A percentile compares a stretch with the other conserved stretches of the same genome.
These are phyloP conservation scores for Epinotia ramella DNA, from an alignment of 2,888 invertebrate species.

Conservation along the genomic window DNA sequence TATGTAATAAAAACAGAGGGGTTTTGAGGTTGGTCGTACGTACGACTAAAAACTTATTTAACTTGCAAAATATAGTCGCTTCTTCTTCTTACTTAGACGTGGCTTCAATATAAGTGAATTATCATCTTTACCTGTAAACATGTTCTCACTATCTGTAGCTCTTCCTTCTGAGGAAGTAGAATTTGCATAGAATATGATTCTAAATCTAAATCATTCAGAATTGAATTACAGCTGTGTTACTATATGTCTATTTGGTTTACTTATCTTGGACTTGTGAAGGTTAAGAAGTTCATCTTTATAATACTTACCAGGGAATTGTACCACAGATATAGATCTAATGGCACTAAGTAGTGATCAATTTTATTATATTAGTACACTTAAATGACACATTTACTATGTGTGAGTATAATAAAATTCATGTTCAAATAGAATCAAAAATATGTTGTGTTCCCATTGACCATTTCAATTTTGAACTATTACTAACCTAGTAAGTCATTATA, in stretches of 20 bases:
- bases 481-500: background rate
- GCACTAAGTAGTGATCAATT: background rate
- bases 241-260: background rate
- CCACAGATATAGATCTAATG: background rate
- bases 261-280: background rate
- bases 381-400: too few relatives aligned
- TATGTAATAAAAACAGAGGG: slow-evolving; percentile 14
- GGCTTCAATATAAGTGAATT: background rate
- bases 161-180: background rate
- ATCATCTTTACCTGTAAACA: background rate
- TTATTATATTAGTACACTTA: background rate
- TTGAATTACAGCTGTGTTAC: background rate
- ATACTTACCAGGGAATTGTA: background rate
- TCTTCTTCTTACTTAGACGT: background rate
- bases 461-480: background rate
- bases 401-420: too few relatives aligned
- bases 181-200: background rate
- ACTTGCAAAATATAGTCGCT: background rate
- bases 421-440: background rate
- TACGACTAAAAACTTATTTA: slow-evolving; percentile 1
- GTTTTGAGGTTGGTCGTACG: slow-evolving; percentile 37
- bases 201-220: background rate
- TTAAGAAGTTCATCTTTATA: background rate
- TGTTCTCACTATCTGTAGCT: background rate
- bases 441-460: background rate